Percentiles rank a stretch among this genome's conserved stretches.
Conservation (phyloP, 2,888 invertebrate genomes). For the Pomacea canaliculata region DNA sequence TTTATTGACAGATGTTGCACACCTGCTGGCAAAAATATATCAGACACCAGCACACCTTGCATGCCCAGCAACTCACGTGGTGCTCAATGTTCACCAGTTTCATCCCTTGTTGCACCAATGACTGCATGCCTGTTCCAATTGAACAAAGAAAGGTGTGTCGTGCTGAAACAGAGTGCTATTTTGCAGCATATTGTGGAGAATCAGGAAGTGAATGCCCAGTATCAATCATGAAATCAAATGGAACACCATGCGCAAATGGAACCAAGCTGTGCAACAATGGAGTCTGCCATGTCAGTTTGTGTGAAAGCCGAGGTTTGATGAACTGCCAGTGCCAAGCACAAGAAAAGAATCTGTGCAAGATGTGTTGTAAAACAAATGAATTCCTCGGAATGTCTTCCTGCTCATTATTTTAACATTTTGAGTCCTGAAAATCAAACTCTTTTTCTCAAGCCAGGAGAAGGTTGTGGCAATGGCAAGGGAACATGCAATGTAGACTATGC, state of each 20-base stretch:
- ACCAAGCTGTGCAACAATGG: neutral
- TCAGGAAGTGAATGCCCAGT: neutral
- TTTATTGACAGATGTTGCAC: conserved; percentile 3
- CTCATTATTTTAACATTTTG: neutral
- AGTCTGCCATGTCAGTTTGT: neutral
- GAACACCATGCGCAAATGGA: neutral
- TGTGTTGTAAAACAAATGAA: neutral
- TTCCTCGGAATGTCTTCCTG: neutral
- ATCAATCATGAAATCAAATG: neutral
- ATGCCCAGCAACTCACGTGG: neutral
- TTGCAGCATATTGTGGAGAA: neutral
- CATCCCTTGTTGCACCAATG: neutral
- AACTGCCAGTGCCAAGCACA: neutral
- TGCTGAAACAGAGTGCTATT: neutral
- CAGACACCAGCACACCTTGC: neutral
- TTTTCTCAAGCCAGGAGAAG: neutral
- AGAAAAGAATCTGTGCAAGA: neutral
- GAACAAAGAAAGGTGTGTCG: neutral
- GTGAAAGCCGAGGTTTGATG: neutral
- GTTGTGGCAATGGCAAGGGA: neutral
- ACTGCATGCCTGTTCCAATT: neutral
- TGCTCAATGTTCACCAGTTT: conserved; percentile 2
- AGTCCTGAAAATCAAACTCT: neutral
- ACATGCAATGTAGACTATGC: neutral
- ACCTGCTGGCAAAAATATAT: neutral